Evolutionary conservation across 2,797 vertebrate species (phyloP).

Genomic region (Malurus leucopterus): DNA sequence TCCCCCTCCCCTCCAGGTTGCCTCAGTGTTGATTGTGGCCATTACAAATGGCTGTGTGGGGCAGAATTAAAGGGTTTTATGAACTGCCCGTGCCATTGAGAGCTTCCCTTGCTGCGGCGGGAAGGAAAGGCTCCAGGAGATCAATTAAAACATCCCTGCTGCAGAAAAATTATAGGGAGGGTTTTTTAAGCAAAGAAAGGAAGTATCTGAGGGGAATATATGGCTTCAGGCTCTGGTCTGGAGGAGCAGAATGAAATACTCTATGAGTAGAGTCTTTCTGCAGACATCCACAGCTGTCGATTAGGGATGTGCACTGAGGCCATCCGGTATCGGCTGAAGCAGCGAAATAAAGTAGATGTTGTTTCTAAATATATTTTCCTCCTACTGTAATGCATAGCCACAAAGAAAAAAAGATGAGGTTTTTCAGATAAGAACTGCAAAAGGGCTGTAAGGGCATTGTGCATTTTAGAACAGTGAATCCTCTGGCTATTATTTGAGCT

Average conservation of each 20-base stretch:
- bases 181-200: background rate
- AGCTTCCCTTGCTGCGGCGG: background rate
- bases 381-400: background rate
- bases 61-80: background rate
- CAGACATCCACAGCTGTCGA: background rate
- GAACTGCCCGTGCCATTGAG: background rate
- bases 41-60: background rate
- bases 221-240: background rate
- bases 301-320: rapidly evolving
- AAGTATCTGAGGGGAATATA: background rate
- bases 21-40: background rate
- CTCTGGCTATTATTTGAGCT: background rate
- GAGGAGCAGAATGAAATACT: background rate
- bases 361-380: background rate
- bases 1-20: background rate
- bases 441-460: background rate
- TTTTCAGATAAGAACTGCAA: background rate
- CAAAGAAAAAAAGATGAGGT: background rate
- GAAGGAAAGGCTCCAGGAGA: background rate
- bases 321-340: background rate
- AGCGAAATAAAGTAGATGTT: background rate
- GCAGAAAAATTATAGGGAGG: background rate
- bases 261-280: background rate
- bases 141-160: background rate
- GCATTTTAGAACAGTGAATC: background rate